Conservation (phyloP, 2,888 invertebrate species). For the Drosophila meridiana region DNA sequence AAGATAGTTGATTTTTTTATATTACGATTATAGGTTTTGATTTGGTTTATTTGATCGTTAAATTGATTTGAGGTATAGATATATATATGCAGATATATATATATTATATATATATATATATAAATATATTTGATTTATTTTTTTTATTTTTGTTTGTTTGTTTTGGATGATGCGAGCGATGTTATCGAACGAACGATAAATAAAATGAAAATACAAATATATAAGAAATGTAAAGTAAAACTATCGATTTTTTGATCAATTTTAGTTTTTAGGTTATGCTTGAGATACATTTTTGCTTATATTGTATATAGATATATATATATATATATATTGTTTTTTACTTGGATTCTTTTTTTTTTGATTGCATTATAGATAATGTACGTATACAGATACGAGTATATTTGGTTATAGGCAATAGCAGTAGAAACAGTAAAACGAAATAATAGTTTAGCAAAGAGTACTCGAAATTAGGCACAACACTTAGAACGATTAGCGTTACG, state of each 20-base stretch:
- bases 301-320: conserved; percentile 36
- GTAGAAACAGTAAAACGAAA: conserved; percentile 70
- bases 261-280: conserved; percentile 45
- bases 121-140: conserved; percentile 44
- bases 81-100: conserved; percentile 48
- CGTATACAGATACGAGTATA: conserved; percentile 51
- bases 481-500: conserved; percentile 70
- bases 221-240: conserved; percentile 83
- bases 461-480: conserved; percentile 74
- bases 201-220: conserved; percentile 84
- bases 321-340: conserved; percentile 28
- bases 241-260: conserved; percentile 63
- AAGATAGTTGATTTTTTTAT: conserved; percentile 23
- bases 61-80: conserved; percentile 58
- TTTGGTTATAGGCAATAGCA: conserved; percentile 66
- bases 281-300: conserved; percentile 34
- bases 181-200: conserved; percentile 84
- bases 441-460: conserved; percentile 69
- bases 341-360: conserved; percentile 36
- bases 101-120: conserved; percentile 45
- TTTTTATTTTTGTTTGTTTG: conserved; percentile 66
- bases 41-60: conserved; percentile 59
- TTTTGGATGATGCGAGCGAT: conserved; percentile 81
- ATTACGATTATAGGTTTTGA: conserved; percentile 39
- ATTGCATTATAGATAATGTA: conserved; percentile 45